Conservation (phyloP, 2,888 invertebrate genomes). For the Dryococelus australis region DNA sequence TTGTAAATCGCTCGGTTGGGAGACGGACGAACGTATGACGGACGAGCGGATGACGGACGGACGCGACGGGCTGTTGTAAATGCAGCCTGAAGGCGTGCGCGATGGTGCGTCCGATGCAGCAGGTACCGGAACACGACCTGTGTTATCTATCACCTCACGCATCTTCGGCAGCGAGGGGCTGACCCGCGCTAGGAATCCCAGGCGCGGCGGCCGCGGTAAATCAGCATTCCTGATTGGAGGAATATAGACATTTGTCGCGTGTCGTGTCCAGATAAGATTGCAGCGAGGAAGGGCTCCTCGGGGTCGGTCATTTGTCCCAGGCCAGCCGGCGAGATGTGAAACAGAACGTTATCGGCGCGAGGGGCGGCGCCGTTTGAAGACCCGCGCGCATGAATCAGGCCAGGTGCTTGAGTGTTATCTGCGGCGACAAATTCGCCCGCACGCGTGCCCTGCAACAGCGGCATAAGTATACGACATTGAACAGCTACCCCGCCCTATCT, state of each 20-base stretch:
- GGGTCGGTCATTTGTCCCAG: neutral
- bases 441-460: neutral
- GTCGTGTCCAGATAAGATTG: constrained; percentile 8
- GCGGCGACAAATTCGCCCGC: neutral
- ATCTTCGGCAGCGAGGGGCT: too few species aligned
- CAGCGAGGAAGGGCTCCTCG: too few species aligned
- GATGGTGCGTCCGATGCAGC: too few species aligned
- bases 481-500: too few species aligned
- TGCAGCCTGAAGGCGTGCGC: too few species aligned
- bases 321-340: neutral
- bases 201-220: neutral
- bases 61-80: too few species aligned
- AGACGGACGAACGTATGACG: too few species aligned
- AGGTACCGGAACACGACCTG: too few species aligned
- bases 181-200: too few species aligned
- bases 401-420: neutral
- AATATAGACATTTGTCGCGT: constrained; percentile 5
- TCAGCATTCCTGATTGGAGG: neutral
- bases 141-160: too few species aligned
- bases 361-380: neutral
- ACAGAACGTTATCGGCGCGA: neutral
- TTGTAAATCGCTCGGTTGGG: too few species aligned
- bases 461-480: neutral
- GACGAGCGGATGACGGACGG: too few species aligned
- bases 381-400: neutral